Conservation (phyloP, 2,113 vertebrate species). For the Piprites chloris region DNA sequence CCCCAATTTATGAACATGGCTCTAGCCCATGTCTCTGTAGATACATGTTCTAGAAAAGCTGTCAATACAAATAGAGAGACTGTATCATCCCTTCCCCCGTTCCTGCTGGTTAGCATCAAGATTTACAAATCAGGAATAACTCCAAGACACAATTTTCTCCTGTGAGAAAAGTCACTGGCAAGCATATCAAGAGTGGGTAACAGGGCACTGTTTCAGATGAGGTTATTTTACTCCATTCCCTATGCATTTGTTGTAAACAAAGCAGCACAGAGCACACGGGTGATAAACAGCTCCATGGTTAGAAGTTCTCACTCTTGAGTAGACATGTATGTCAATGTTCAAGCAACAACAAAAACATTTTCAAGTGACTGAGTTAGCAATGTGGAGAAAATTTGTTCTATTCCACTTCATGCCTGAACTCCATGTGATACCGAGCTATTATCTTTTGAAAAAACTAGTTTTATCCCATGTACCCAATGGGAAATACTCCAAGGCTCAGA, state of each 20-base stretch:
- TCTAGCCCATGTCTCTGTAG: not conserved
- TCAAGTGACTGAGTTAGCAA: not conserved
- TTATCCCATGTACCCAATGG: not conserved
- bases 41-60: not conserved
- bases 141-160: not conserved
- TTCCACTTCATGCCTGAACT: not conserved
- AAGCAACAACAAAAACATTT: not conserved
- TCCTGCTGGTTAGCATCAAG: not conserved
- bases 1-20: not conserved
- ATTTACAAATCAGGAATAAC: not conserved
- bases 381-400: not conserved
- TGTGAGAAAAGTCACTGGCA: not conserved
- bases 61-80: not conserved
- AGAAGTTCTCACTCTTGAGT: not conserved
- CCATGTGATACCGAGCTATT: not conserved
- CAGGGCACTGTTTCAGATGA: not conserved
- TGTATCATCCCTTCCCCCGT: not conserved
- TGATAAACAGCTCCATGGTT: not conserved
- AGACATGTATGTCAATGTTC: not conserved
- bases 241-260: not conserved
- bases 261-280: not conserved
- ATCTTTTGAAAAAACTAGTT: not conserved
- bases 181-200: not conserved
- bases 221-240: not conserved
- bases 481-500: not conserved